Evolutionary conservation across 2,888 invertebrate genomes (phyloP).

Genomic region (Paralinhomoeus sp.): DNA sequence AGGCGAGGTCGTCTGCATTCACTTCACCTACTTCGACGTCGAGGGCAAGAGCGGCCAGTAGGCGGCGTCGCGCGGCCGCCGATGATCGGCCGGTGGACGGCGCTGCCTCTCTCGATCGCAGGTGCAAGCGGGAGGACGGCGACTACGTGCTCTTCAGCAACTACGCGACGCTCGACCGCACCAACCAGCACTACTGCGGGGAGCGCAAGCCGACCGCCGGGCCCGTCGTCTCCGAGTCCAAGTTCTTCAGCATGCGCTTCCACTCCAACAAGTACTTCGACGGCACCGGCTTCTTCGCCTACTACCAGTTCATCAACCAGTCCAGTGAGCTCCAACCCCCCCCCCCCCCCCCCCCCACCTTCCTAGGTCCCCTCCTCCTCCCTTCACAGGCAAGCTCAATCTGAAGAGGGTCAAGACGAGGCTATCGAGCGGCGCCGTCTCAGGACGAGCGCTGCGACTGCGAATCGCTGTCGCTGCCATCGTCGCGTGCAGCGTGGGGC

Average conservation of each 20-base stretch:
- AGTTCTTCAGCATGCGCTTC: constrained; percentile 82
- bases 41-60: constrained; percentile 40
- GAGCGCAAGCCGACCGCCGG: constrained; percentile 24
- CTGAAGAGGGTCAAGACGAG: too few species aligned
- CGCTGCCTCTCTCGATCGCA: constrained; percentile 27
- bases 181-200: constrained; percentile 68
- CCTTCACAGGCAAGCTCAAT: background rate
- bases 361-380: background rate
- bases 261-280: constrained; percentile 77
- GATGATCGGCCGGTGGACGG: background rate
- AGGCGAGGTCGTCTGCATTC: constrained; percentile 53
- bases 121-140: constrained; percentile 69
- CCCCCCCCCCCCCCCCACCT: too few species aligned
- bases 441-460: too few species aligned
- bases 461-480: too few species aligned
- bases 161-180: constrained; percentile 64
- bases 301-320: constrained; percentile 45
- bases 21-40: constrained; percentile 72
- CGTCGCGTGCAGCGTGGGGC: too few species aligned
- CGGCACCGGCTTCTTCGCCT: constrained; percentile 74
- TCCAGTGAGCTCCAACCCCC: too few species aligned
- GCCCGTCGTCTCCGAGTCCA: constrained; percentile 47
- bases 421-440: too few species aligned
- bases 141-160: constrained; percentile 93
- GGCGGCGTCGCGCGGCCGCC: background rate